Base-by-base conservation (phyloP, 37 sponge, comb jelly and placozoan genomes). In the Ephydatia muelleri region DNA sequence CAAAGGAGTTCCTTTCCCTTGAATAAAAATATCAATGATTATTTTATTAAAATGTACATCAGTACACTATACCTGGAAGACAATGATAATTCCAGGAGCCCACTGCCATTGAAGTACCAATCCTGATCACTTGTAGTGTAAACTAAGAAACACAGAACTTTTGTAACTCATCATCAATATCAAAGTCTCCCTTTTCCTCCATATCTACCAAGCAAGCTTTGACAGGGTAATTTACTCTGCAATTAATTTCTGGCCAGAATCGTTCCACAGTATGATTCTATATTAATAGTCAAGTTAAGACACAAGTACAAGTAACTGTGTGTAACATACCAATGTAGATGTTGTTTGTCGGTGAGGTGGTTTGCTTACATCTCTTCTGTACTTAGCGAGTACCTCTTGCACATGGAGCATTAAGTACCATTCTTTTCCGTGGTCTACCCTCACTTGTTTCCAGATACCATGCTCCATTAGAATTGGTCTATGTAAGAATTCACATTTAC, bases 361-460 rank as follows among this genome's bases (percentile, higher is more conserved):
- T 22, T 70, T 76, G 5, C 49, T 67, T 40, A 49, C 83, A 65
- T 88, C 68, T 48, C 37, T 35, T 76, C 83, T 37, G 8, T 76
- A 43, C 25, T 67, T 64, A 26, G 79, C 83, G 23, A 88, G 65
- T 38, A 23, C 25, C 43, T 90, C 90, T 72, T 90, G 85, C 6
- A 90, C 82, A 80, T 66, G 80, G 14, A 90, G 69, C 33, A 73
- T 79, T 57, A 90, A 73, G 29, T 65, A 33, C 75, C 75, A 90
- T 67, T 90, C 91, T 70, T 72, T 81, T 29, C 91, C 91, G 0
- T 90, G 83, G 68, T 90, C 91, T 9, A 90, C 86, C 47, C 91
- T 35, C 2, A 92, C 47, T 79, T 92, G 85, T 77, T 85, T 82
- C 93, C 93, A 92, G 2, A 92, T 49, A n/a, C 93, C 93, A 75